phyloP scores from a whole-genome alignment of 2,888 invertebrate genomes.

The Calephelis perditalis region DNA sequence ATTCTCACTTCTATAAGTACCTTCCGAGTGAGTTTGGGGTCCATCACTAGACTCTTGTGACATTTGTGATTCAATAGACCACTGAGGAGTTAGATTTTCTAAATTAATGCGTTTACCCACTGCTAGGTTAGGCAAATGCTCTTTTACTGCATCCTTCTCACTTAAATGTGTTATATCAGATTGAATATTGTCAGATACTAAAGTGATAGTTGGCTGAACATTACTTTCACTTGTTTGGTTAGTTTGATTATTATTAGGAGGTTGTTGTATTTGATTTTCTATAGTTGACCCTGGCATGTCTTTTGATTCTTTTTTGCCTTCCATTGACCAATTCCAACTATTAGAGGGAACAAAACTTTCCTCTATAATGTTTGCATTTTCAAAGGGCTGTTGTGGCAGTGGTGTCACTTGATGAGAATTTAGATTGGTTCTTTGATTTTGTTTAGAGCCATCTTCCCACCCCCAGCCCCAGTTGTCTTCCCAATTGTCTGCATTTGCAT shows the following conservation, averaged over 20 bases:
- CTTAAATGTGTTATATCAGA: conserved; percentile 56
- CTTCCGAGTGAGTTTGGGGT: conserved; percentile 78
- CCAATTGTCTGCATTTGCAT: conserved; percentile 54
- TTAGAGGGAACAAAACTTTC: conserved; percentile 78
- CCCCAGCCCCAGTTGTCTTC: conserved; percentile 79
- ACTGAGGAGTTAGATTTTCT: conserved; percentile 76
- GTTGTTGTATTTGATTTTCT: conserved; percentile 33
- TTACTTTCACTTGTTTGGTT: conserved; percentile 36
- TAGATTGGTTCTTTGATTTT: conserved; percentile 46
- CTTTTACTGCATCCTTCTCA: conserved; percentile 60
- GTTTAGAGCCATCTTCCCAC: conserved; percentile 76
- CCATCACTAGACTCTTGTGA: conserved; percentile 82
- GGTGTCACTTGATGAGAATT: conserved; percentile 28
- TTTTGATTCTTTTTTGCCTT: conserved; percentile 57
- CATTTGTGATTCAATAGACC: conserved; percentile 82
- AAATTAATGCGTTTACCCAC: conserved; percentile 61
- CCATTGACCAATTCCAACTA: conserved; percentile 81
- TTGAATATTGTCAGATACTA: conserved; percentile 32
- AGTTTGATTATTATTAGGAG: conserved; percentile 33
- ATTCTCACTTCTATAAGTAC: conserved; percentile 78
- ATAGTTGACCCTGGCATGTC: conserved; percentile 32
- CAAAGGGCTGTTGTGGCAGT: conserved; percentile 38
- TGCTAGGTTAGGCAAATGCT: conserved; percentile 63
- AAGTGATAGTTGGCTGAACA: conserved; percentile 35
- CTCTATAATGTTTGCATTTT: conserved; percentile 71